Percentiles rank a stretch among this genome's conserved stretches.
Evolutionary conservation across 2,797 vertebrate species (phyloP).

Genomic region (Hydrolagus colliei): DNA sequence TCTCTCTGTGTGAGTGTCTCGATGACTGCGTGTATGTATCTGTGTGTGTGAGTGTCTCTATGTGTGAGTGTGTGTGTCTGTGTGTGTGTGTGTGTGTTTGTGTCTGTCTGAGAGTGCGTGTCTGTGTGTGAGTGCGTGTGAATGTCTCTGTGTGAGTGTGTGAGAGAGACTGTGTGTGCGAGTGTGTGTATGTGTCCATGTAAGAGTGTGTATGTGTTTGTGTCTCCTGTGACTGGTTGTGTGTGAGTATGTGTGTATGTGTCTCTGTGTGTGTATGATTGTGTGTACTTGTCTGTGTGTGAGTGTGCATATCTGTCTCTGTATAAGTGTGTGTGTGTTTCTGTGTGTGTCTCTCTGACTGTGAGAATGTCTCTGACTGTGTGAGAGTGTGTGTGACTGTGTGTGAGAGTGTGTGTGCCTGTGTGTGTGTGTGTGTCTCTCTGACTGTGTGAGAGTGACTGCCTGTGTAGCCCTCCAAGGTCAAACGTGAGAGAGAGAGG

Average conservation of each 20-base stretch:
- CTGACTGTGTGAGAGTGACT: too few relatives aligned
- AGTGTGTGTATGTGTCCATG: neutral
- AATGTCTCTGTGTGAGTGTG: neutral
- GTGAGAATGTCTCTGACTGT: neutral
- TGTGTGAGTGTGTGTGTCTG: neutral
- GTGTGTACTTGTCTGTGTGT: too few relatives aligned
- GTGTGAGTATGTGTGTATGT: too few relatives aligned
- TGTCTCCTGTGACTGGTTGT: too few relatives aligned
- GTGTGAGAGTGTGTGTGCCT: neutral
- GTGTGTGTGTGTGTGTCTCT: conserved; percentile 10
- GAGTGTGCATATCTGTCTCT: too few relatives aligned
- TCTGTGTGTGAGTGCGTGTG: neutral
- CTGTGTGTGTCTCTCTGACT: neutral
- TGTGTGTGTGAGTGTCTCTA: neutral
- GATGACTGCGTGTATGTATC: neutral
- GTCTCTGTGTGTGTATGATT: too few relatives aligned
- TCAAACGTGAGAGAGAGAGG: too few relatives aligned
- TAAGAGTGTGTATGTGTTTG: too few relatives aligned
- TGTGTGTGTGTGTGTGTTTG: too few relatives aligned
- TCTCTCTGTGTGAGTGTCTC: too few relatives aligned
- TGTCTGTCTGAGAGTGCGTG: neutral
- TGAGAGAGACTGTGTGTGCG: neutral
- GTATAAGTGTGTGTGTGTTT: too few relatives aligned
- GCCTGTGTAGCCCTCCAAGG: too few relatives aligned
- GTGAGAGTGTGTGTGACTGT: neutral